phyloP scores from a whole-genome alignment of 2,113 vertebrate species.

The Vulpes vulpes region DNA sequence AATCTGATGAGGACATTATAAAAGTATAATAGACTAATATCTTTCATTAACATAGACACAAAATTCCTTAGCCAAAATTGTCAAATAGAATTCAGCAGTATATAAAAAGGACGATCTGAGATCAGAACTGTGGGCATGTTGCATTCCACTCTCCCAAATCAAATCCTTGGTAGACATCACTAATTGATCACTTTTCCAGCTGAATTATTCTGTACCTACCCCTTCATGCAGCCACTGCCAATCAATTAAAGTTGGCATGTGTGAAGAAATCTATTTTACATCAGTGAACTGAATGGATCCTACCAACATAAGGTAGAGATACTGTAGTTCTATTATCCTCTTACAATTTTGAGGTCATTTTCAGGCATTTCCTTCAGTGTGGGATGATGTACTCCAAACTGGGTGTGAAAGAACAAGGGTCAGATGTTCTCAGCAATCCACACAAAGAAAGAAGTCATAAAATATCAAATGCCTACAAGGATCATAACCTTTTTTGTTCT shows the following conservation, averaged over 20 bases:
- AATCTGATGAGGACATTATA: neutral
- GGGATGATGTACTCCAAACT: constrained; percentile 1
- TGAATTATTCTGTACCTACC: constrained; percentile 41
- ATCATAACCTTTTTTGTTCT: neutral
- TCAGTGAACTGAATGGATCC: constrained; percentile 32
- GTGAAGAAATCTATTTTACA: constrained; percentile 61
- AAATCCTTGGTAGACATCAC: constrained; percentile 46
- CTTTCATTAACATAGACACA: neutral
- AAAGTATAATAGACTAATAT: neutral
- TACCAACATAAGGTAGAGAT: constrained; percentile 11
- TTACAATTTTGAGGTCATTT: constrained; percentile 38
- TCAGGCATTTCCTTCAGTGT: neutral
- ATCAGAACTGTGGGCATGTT: neutral
- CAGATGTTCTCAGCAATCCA: constrained; percentile 14
- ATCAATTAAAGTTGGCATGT: neutral
- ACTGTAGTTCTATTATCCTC: constrained; percentile 7
- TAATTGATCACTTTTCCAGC: constrained; percentile 29
- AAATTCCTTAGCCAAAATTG: constrained; percentile 22
- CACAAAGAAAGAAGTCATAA: constrained; percentile 43
- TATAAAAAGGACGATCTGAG: neutral
- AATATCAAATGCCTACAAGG: neutral
- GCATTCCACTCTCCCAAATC: neutral
- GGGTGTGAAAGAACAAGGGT: neutral
- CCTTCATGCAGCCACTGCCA: neutral
- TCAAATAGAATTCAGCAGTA: constrained; percentile 14